Conservation (phyloP, 2,113 vertebrate genomes). For the Epinephelus lanceolatus region DNA sequence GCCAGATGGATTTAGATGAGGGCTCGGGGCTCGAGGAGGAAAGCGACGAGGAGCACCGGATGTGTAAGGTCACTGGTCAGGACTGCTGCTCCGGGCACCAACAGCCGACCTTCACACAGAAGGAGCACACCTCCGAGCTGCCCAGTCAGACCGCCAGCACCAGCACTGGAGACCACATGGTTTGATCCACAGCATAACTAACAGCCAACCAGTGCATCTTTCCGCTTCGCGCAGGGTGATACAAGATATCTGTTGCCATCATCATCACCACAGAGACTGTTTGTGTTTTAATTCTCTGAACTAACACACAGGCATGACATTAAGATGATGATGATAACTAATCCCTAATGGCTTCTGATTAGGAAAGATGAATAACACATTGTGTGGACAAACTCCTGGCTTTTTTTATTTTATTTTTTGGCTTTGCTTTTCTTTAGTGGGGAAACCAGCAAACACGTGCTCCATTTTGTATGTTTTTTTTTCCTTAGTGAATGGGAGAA, state of each 20-base stretch:
- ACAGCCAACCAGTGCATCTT: slow-evolving; percentile 55
- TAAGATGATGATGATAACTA: slow-evolving; percentile 55
- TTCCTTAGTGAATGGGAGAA: background rate
- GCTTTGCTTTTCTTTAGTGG: slow-evolving; percentile 35
- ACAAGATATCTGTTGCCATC: slow-evolving; percentile 22
- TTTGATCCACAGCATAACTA: slow-evolving; percentile 66
- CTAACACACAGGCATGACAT: slow-evolving; percentile 48
- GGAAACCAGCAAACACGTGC: slow-evolving; percentile 48
- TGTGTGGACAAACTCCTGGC: slow-evolving; percentile 14
- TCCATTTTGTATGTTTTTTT: slow-evolving; percentile 28
- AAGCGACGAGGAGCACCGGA: slow-evolving; percentile 70
- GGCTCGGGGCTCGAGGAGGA: slow-evolving; percentile 81
- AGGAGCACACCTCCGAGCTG: slow-evolving; percentile 68
- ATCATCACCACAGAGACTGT: slow-evolving; percentile 54
- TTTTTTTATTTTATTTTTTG: slow-evolving; percentile 9
- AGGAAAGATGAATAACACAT: slow-evolving; percentile 36
- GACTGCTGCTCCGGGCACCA: slow-evolving; percentile 78
- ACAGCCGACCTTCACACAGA: slow-evolving; percentile 70
- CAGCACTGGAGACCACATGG: slow-evolving; percentile 80
- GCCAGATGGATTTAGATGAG: slow-evolving; percentile 82
- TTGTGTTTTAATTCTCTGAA: slow-evolving; percentile 56
- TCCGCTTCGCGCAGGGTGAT: slow-evolving; percentile 39
- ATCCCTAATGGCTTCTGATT: slow-evolving; percentile 44
- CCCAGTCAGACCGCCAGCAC: slow-evolving; percentile 65
- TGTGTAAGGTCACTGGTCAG: slow-evolving; percentile 71